Base-by-base conservation (phyloP, 2,113 vertebrate genomes). In the Eleginops maclovinus region DNA sequence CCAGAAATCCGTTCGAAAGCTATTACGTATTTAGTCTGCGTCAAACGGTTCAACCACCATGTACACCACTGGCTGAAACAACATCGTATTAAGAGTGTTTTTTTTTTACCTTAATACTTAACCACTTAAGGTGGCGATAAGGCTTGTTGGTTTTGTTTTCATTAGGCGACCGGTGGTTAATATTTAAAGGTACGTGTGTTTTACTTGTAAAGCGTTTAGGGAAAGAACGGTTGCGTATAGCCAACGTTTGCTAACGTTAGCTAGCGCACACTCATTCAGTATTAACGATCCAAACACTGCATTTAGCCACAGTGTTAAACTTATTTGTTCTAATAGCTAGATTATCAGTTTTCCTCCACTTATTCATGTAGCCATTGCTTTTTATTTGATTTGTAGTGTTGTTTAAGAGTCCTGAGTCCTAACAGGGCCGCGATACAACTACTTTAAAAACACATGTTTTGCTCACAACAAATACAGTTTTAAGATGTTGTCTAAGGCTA, bases 1-100 rank as follows among this genome's bases (percentile, higher is more conserved):
- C 67, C 67, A 70, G 9, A 28, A 56, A n/a, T 22, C 67, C 8
- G 11, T 44, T 54, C 66, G 51, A 26, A 24, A 6, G 10, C 12
- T 14, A 2, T 2, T 4, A 75, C 88, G 94, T 80, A 78, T 82
- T 82, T 81, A 90, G 10, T 22, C 26, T 61, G 93, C 94, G 93
- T 91, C 94, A 3, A 50, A 22, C 31, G 0, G 0, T 1, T 53
- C 3, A 2, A 0, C 6, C 7, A 36, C 31, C 31, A 36, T 36
- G 21, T 22, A 2, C 0, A 11, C 1, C 4, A 8, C 2, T 13
- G 19, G 3, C 2, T 3, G 10, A 40, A 1, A 24, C 58, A 83
- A 67, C 67, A 14, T 14, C 21, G 8, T 5, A 4, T 8, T 50
- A 63, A 0, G 16, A 43, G 10, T 2, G 0, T 5, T 26, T 82